Conservation (phyloP, 2,888 invertebrate species). For the Halocaridina rubra region DNA sequence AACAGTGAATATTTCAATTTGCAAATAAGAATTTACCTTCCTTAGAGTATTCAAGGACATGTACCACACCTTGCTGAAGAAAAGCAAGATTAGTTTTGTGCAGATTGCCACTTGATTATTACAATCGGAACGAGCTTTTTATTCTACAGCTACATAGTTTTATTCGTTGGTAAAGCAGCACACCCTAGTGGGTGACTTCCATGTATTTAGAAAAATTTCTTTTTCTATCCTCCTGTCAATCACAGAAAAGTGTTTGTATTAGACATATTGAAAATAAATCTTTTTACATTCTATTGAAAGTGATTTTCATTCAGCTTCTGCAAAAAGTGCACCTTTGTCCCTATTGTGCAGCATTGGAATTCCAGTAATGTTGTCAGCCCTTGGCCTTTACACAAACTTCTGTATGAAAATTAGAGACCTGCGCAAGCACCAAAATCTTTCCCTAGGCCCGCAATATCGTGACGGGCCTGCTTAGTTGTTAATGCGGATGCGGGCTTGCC, state of each 20-base stretch:
- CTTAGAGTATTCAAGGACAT: too few relatives aligned
- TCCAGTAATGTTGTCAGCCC: too few relatives aligned
- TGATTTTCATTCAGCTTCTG: background rate
- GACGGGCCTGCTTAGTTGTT: too few relatives aligned
- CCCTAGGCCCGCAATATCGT: background rate
- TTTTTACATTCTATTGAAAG: constrained; percentile 61
- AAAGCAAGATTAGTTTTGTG: constrained; percentile 42
- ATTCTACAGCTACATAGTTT: too few relatives aligned
- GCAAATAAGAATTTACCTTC: too few relatives aligned
- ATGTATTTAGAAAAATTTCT: constrained; percentile 56
- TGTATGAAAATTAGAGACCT: background rate
- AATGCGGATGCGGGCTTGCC: too few relatives aligned
- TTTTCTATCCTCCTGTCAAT: constrained; percentile 59
- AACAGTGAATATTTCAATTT: too few relatives aligned
- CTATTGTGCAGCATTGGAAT: background rate
- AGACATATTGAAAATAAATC: constrained; percentile 58
- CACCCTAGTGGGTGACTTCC: constrained; percentile 58
- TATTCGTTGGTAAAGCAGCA: too few relatives aligned
- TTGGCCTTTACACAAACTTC: too few relatives aligned
- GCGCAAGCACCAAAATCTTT: background rate
- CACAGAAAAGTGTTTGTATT: constrained; percentile 57
- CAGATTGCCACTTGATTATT: constrained; percentile 46
- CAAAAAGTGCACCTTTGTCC: constrained; percentile 6
- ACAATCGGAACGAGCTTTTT: too few relatives aligned
- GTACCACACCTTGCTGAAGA: too few relatives aligned